phyloP scores from a whole-genome alignment of 1,140 invertebrate species.

The Rhizoglyphus robini region DNA sequence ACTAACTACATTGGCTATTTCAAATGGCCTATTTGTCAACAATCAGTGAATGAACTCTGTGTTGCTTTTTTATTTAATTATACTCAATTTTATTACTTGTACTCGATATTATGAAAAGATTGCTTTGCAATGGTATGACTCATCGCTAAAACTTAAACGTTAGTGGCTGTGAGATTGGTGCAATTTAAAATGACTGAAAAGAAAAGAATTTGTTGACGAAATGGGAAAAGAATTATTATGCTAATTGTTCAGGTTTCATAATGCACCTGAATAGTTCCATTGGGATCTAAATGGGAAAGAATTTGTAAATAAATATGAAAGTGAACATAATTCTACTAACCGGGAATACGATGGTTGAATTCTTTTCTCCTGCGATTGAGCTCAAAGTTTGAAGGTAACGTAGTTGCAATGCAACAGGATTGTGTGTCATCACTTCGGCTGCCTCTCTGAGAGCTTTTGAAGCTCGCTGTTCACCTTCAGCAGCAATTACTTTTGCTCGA shows the following conservation, averaged over 20 bases:
- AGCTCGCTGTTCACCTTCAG: conserved; percentile 32
- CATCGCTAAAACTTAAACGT: too few relatives aligned
- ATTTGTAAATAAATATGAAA: neutral
- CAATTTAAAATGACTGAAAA: too few relatives aligned
- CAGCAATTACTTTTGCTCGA: conserved; percentile 51
- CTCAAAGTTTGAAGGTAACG: conserved; percentile 36
- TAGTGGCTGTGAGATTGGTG: too few relatives aligned
- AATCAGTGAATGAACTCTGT: neutral
- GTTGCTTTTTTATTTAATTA: too few relatives aligned
- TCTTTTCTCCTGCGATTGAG: conserved; percentile 35
- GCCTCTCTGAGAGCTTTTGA: conserved; percentile 42
- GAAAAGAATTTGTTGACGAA: too few relatives aligned
- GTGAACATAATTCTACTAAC: conserved; percentile 19
- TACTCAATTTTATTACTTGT: too few relatives aligned
- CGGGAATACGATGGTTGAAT: conserved; percentile 35
- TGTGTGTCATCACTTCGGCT: conserved; percentile 40
- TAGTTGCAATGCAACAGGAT: conserved; percentile 34
- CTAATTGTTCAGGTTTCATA: neutral
- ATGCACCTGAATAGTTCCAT: conserved; percentile 20
- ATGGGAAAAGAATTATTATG: too few relatives aligned
- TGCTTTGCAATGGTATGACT: too few relatives aligned
- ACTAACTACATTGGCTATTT: too few relatives aligned
- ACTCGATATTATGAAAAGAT: too few relatives aligned
- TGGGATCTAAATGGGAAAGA: conserved; percentile 14
- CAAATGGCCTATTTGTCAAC: too few relatives aligned